Evolutionary conservation across 2,797 vertebrate species (phyloP), one percentile per base, ranked within the genome.

Genomic region (Galagoides demidoff): DNA sequence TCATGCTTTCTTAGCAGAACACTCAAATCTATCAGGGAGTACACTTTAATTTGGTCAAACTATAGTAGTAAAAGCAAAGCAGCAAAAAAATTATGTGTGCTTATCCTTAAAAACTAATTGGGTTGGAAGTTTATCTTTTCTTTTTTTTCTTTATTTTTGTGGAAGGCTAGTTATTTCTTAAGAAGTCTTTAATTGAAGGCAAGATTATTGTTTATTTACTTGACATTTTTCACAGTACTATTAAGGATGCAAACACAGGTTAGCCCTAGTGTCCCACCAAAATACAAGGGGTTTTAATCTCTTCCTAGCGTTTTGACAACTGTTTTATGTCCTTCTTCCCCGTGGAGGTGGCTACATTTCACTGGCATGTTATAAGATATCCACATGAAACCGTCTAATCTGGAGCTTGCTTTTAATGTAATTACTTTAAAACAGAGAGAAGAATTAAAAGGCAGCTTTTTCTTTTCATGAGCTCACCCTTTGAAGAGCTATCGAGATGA

Each of bases 361-460:
- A 16, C 1, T 3, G 19, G 4, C 14, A 22, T 2, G 7, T 8
- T 63, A 52, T 13, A 49, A 3, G 34, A n/a, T 13, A 8, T 55
- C 25, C 45, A 94, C 16, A 49, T 11, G 9, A 45, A 92, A 74
- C 5, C 61, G 11, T 57, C 45, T 34, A 70, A 82, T 61, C 57
- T 43, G 25, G 9, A 93, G 34, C 27, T 74, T 73, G 22, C 37
- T 85, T 78, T 70, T 39, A 88, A 86, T 85, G 37, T 86, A 92
- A 94, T n/a, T 63, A 82, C 23, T 82, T 87, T 49, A 92, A 93
- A 94, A 87, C 23, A 71, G 39, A 92, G 59, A 78, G 92, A 49
- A 74, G 29, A 96, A 95, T 92, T 34, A 68, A 91, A 93, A 89
- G 31, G 19, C 9, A 89, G 34, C 6, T 52, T 76, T 77, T 88